Percentiles rank a stretch among this genome's conserved stretches.
Conservation (phyloP, 2,797 vertebrate genomes). For the Neosalanx taihuensis region DNA sequence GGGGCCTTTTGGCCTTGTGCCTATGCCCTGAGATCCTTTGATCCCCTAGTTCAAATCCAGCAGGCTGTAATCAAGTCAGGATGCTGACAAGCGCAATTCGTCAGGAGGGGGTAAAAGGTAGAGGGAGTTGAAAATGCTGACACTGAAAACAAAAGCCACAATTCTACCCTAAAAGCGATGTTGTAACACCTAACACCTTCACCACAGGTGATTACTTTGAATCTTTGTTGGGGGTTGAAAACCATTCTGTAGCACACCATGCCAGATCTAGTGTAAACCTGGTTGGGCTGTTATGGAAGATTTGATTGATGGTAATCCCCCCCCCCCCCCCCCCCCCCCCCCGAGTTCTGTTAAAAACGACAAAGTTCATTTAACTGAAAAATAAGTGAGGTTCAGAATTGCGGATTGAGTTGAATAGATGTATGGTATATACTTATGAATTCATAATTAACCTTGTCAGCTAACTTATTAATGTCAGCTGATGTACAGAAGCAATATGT, state of each 20-base stretch:
- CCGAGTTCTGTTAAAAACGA: background rate
- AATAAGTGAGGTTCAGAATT: background rate
- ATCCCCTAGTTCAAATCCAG: constrained; percentile 49
- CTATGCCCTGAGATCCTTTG: constrained; percentile 47
- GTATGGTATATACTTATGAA: background rate
- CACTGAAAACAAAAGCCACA: constrained; percentile 32
- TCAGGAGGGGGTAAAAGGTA: constrained; percentile 28
- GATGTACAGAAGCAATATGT: background rate
- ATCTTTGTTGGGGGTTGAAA: background rate
- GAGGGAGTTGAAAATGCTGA: constrained; percentile 42
- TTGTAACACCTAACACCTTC: constrained; percentile 38
- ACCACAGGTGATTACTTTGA: constrained; percentile 27
- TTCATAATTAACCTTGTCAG: background rate
- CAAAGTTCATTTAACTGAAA: background rate
- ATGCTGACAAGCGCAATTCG: constrained; percentile 57
- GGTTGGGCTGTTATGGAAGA: background rate
- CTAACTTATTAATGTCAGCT: background rate
- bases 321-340: too few species aligned
- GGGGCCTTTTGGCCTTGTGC: constrained; percentile 41
- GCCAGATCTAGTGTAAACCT: background rate
- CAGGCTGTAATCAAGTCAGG: constrained; percentile 41
- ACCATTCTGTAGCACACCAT: background rate
- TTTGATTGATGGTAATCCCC: constrained; percentile 9
- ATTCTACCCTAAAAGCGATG: constrained; percentile 27
- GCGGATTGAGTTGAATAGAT: background rate